Base-by-base conservation (phyloP, 2,797 vertebrate genomes). In the Xyrichtys novacula region DNA sequence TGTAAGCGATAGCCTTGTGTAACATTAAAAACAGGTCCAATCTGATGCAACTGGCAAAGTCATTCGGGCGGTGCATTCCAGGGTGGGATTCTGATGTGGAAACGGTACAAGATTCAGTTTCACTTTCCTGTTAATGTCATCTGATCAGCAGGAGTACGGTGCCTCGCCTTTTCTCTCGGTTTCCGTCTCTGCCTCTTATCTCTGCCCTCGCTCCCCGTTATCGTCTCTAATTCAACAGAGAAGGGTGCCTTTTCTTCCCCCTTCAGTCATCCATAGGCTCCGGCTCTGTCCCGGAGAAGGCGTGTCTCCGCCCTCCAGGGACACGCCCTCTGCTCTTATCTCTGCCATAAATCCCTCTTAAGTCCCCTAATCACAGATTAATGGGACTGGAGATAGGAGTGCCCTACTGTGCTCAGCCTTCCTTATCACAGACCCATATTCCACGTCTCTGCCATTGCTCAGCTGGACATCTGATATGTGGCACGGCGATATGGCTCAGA, bases 331-430 rank as follows among this genome's bases (percentile, higher is more conserved):
- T 83, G 81, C 88, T 85, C 87, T 91, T 92, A 94, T 94, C 93
- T 75, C 50, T 4, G 78, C 85, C 87, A 88, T 92, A 93, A 94
- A 93, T 92, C 91, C 90, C 85, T 81, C 81, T 91, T 90, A 93
- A 91, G 53, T 86, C 89, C 82, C 83, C 84, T 94, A 94, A 95
- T 94, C 91, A 87, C 88, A 75, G 80, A 91, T 93, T 93, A 94
- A 94, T 91, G 86, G 81, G 73, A 72, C 78, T 85, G 83, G 65
- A 90, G 90, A 93, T 92, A 85, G 84, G 78, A 83, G 76, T 69
- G 71, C 81, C 82, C 83, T 78, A 80, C 85, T 80, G 75, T 84
- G 79, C 68, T 76, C 49, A 47, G 65, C 64, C 57, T 49, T 72
- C 76, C 88, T 93, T 93, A 93, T 93, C 92, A 84, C 52, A 19